These are phyloP conservation scores for Gila orcuttii DNA, from an alignment of 2,113 vertebrate genomes.

Conservation along the genomic window DNA sequence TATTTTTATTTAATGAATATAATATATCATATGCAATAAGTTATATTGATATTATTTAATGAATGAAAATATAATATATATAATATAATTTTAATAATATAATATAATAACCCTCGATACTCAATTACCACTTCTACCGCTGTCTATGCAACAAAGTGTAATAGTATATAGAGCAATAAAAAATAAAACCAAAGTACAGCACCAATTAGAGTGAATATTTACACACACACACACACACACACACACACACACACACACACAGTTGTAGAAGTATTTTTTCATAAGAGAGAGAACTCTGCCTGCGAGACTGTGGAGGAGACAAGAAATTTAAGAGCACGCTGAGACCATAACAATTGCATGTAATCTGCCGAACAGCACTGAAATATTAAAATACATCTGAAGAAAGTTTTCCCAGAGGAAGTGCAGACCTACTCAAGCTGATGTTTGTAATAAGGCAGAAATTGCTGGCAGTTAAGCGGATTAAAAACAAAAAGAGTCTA, in stretches of 20 bases:
- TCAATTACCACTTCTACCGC: too few species aligned
- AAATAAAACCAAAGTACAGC: too few species aligned
- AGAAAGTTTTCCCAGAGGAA: constrained; percentile 55
- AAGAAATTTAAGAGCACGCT: constrained; percentile 62
- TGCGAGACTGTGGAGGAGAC: constrained; percentile 19
- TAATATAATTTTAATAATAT: too few species aligned
- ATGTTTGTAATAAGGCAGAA: constrained; percentile 64
- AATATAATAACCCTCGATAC: too few species aligned
- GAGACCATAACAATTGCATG: constrained; percentile 50
- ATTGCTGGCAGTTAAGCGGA: constrained; percentile 56
- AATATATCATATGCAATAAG: too few species aligned
- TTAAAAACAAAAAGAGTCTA: constrained; percentile 28
- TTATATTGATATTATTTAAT: too few species aligned
- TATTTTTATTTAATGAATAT: too few species aligned
- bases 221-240: not conserved
- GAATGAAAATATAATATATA: too few species aligned
- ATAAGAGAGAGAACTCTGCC: constrained; percentile 41
- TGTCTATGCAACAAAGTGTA: too few species aligned
- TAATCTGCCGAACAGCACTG: constrained; percentile 40
- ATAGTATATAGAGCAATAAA: too few species aligned
- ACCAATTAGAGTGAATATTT: too few species aligned
- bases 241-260: not conserved
- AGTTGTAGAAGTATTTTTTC: not conserved
- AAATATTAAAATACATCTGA: constrained; percentile 64
- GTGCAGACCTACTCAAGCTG: constrained; percentile 46